These are phyloP conservation scores for Lamellibrachia columna DNA, from an alignment of 2,888 invertebrate genomes.

Conservation along the genomic window DNA sequence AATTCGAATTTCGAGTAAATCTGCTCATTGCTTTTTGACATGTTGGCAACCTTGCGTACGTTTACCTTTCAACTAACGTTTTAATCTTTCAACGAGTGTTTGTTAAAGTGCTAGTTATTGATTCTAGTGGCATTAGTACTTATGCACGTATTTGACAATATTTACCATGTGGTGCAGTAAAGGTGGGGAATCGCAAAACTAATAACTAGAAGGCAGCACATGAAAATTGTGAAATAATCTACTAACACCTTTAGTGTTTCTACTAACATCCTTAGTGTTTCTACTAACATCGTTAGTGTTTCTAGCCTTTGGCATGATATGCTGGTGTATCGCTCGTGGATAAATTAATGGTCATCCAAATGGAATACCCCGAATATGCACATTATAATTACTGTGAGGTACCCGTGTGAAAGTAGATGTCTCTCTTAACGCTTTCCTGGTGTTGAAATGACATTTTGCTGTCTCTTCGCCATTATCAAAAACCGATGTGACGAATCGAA, in stretches of 20 bases:
- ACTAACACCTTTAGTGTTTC: no score
- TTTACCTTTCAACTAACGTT: neutral
- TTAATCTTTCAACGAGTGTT: neutral
- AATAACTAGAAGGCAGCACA: neutral
- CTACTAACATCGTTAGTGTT: neutral
- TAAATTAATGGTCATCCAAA: neutral
- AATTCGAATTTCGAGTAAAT: no score
- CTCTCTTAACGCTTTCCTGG: neutral
- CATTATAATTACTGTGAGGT: neutral
- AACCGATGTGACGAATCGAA: neutral
- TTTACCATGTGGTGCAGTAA: neutral
- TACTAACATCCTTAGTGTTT: no score
- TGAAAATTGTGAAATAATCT: neutral
- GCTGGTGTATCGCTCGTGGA: neutral
- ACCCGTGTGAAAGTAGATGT: neutral
- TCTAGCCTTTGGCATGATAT: neutral
- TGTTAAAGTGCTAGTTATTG: neutral
- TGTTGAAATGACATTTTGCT: neutral
- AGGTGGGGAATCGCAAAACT: neutral
- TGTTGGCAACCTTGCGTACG: neutral
- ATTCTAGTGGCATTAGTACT: neutral
- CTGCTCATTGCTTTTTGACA: no score
- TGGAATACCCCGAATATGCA: neutral
- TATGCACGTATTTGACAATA: neutral
- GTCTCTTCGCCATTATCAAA: neutral